Percentiles rank a stretch among this genome's conserved stretches.
These are phyloP conservation scores for Phoenicopterus ruber DNA, from an alignment of 2,113 vertebrate species.

Conservation along the genomic window DNA sequence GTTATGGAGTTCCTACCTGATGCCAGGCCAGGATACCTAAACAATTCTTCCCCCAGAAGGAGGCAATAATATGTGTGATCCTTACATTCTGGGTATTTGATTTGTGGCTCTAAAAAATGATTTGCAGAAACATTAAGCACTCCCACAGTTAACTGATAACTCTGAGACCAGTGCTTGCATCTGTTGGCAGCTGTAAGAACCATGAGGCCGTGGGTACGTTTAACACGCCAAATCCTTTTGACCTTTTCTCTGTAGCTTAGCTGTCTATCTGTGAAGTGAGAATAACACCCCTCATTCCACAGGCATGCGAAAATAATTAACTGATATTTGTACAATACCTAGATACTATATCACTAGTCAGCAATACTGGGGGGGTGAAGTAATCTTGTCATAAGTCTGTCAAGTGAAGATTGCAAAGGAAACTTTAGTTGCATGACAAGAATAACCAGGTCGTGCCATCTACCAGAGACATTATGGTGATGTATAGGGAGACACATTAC, in stretches of 20 bases:
- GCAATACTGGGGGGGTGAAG: rapidly evolving
- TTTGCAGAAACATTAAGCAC: neutral
- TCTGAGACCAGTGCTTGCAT: neutral
- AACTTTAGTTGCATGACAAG: neutral
- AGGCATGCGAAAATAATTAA: neutral
- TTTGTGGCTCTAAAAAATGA: neutral
- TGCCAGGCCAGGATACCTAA: neutral
- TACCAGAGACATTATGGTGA: neutral
- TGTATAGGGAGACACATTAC: neutral
- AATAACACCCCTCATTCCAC: neutral
- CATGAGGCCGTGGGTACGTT: neutral
- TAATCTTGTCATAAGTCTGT: neutral
- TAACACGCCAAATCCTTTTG: neutral
- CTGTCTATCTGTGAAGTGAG: neutral
- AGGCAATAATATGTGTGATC: neutral
- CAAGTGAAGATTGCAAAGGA: neutral
- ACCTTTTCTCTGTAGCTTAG: neutral
- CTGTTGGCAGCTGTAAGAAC: neutral
- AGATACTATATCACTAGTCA: neutral
- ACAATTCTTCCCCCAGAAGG: neutral
- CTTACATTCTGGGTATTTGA: neutral
- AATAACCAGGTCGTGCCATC: neutral
- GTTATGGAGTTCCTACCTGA: neutral
- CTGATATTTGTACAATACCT: neutral
- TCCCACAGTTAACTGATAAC: neutral